Base-by-base conservation (phyloP, 2,888 invertebrate species). In the Troilus luridus region DNA sequence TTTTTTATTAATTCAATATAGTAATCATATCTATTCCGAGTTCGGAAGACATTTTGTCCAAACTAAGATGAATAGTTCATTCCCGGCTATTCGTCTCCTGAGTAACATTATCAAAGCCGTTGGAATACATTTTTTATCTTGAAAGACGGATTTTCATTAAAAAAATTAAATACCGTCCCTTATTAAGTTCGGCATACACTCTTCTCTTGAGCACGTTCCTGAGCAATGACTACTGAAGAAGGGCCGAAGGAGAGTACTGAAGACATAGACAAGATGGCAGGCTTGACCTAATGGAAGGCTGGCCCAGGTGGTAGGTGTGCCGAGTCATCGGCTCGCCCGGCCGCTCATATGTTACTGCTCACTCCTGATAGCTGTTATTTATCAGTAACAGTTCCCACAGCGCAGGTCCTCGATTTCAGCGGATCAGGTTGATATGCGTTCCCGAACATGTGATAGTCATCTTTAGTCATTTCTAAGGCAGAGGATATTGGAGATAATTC, bases 371-470 rank as follows among this genome's bases (percentile, higher is more conserved):
- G 72, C 72, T 77, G 72, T 41, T 77, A 77, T 77, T 77, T 77
- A 77, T 77, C 41, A 77, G 72, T 77, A 77, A 41, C 72, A 77
- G 72, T 77, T 77, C 72, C 27, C 72, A 77, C 72, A 77, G 27
- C 27, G 14, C 41, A 41, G 27, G 2, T 77, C 72, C 19, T 8
- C 17, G 72, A 77, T 77, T 77, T 77, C 72, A 41, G 72, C 41
- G 72, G 72, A 77, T 77, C 72, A 77, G 27, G 72, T 77, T 77
- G 72, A 77, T 77, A 41, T 77, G 72, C 72, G 14, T 77, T 77
- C 41, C 72, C 27, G 27, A 5, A 14, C 27, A 72, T 3, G 27
- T 5, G 17, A 14, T 27, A 27, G 72, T 27, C 72, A 77, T 10
- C 17, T 17, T 17, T 27, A 41, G 27, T 67, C 24, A 67, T 24